Evolutionary conservation across 2,797 vertebrate species (phyloP).

Genomic region (Vespertilio murinus): DNA sequence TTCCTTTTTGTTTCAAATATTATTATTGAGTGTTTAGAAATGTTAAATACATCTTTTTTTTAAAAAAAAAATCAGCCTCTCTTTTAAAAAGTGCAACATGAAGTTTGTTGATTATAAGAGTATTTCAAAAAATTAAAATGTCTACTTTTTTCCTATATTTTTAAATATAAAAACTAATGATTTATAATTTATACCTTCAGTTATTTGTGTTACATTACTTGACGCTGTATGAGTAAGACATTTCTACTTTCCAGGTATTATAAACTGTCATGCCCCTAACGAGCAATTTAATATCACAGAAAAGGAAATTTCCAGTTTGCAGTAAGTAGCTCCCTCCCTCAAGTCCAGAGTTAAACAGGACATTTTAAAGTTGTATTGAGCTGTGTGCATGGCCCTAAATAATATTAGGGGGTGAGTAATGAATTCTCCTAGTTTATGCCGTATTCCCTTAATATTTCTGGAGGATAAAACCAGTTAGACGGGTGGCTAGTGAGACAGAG

Average conservation of each 20-base stretch:
- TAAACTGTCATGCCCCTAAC: neutral
- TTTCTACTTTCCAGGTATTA: constrained; percentile 6
- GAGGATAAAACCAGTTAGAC: neutral
- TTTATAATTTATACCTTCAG: constrained; percentile 15
- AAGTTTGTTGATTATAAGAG: neutral
- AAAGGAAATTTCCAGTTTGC: constrained; percentile 11
- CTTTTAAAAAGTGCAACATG: neutral
- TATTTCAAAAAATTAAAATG: constrained; percentile 13
- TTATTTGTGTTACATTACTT: neutral
- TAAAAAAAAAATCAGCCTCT: neutral
- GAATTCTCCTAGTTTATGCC: constrained; percentile 8
- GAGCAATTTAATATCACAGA: constrained; percentile 10
- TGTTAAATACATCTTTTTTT: neutral
- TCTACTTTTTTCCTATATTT: constrained; percentile 25
- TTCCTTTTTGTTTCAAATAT: constrained; percentile 16
- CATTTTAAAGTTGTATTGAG: neutral
- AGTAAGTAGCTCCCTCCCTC: neutral
- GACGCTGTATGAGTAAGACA: neutral
- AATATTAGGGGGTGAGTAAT: neutral
- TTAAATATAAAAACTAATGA: constrained; percentile 1
- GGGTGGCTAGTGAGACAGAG: neutral
- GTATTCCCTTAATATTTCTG: neutral
- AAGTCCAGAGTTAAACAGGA: neutral
- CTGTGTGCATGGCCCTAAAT: neutral
- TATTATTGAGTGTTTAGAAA: constrained; percentile 23